These are phyloP conservation scores for Dendroctonus valens DNA, from an alignment of 1,140 invertebrate species.

Conservation along the genomic window DNA sequence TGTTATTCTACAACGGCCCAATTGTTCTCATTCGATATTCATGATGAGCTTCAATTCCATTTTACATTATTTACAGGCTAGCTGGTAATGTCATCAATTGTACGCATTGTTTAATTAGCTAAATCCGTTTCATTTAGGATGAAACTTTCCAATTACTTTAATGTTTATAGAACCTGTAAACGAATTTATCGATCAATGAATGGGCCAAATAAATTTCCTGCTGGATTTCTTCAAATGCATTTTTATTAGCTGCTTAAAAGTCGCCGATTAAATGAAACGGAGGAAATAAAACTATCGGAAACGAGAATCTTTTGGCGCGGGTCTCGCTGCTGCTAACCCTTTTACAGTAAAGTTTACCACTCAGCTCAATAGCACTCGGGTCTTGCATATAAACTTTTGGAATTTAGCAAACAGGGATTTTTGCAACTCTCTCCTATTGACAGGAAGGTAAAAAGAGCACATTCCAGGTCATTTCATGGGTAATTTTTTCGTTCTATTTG, in stretches of 20 bases:
- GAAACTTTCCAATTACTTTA: too few species aligned
- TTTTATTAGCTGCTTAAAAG: slow-evolving; percentile 6
- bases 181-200: background rate
- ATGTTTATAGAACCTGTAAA: too few species aligned
- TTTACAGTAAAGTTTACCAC: slow-evolving; percentile 8
- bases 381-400: slow-evolving; percentile 14
- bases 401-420: background rate
- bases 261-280: slow-evolving; percentile 4
- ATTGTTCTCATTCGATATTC: slow-evolving; percentile 5
- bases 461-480: slow-evolving; percentile 17
- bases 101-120: too few species aligned
- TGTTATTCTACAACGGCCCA: background rate
- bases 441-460: background rate
- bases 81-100: background rate
- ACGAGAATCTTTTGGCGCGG: background rate
- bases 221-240: slow-evolving; percentile 2
- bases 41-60: background rate
- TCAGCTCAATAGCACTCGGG: slow-evolving; percentile 4
- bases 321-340: background rate
- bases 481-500: slow-evolving; percentile 15
- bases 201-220: background rate
- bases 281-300: slow-evolving; percentile 13
- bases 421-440: background rate
- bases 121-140: too few species aligned
- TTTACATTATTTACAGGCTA: slow-evolving; percentile 1